Percentiles rank a stretch among this genome's conserved stretches.
Evolutionary conservation across 2,888 invertebrate genomes (phyloP).

Genomic region (Caprella mutica): DNA sequence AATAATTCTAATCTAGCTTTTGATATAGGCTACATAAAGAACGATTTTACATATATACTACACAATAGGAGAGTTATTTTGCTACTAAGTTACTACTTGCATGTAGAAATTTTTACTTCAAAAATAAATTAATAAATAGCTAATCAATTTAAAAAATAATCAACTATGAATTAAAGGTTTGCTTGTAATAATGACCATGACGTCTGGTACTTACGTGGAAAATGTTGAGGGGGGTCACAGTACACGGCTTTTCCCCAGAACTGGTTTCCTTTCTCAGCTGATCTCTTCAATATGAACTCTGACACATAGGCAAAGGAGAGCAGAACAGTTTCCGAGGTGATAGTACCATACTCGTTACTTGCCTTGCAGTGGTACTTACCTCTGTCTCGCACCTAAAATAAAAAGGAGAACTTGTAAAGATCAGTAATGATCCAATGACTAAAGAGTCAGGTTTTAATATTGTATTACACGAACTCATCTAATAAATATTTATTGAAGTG

Average conservation of each 20-base stretch:
- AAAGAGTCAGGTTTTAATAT: too few relatives aligned
- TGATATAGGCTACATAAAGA: too few relatives aligned
- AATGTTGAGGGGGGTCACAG: slow-evolving; percentile 86
- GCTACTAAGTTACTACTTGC: too few relatives aligned
- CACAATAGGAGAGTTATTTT: too few relatives aligned
- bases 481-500: too few relatives aligned
- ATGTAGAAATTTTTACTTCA: too few relatives aligned
- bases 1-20: too few relatives aligned
- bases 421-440: too few relatives aligned
- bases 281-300: slow-evolving; percentile 78
- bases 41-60: too few relatives aligned
- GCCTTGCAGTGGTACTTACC: slow-evolving; percentile 87
- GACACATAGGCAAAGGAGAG: slow-evolving; percentile 77
- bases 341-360: slow-evolving; percentile 73
- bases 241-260: slow-evolving; percentile 88
- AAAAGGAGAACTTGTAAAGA: neutral
- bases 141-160: neutral
- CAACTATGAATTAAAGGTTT: neutral
- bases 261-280: slow-evolving; percentile 70
- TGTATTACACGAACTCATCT: too few relatives aligned
- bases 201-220: slow-evolving; percentile 49
- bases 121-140: too few relatives aligned
- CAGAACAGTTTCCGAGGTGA: slow-evolving; percentile 75
- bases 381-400: slow-evolving; percentile 55
- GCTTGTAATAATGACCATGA: neutral